phyloP scores from a whole-genome alignment of 1,140 invertebrate genomes.

The Ceratoteleas bidentatus region DNA sequence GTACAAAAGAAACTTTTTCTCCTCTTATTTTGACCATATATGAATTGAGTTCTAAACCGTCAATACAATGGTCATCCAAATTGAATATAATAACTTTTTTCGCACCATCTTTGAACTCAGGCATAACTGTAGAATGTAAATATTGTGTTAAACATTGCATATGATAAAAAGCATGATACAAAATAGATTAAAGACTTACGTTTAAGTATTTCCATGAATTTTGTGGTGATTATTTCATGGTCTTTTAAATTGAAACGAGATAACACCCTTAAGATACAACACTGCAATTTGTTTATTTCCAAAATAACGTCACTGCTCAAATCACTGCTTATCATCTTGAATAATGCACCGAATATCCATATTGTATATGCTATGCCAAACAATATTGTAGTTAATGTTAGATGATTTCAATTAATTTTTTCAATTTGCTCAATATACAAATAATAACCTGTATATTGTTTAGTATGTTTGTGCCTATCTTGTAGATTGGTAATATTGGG shows the following conservation, averaged over 20 bases:
- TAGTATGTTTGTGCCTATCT: not conserved
- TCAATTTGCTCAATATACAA: too few relatives aligned
- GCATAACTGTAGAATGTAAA: slow-evolving; percentile 21
- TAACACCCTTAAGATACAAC: slow-evolving; percentile 74
- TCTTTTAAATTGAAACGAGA: slow-evolving; percentile 67
- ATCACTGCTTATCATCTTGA: slow-evolving; percentile 67
- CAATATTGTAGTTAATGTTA: too few relatives aligned
- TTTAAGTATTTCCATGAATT: slow-evolving; percentile 72
- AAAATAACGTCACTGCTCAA: slow-evolving; percentile 63
- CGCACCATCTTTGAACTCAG: slow-evolving; percentile 59
- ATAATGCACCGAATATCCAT: slow-evolving; percentile 77
- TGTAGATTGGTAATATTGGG: not conserved
- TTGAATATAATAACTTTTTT: not conserved
- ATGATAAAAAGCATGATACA: not conserved
- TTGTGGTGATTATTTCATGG: slow-evolving; percentile 68
- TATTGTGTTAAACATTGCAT: not conserved
- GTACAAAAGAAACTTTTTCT: slow-evolving; percentile 8
- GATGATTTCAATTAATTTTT: too few relatives aligned
- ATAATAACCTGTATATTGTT: slow-evolving; percentile 20
- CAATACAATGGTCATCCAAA: slow-evolving; percentile 19
- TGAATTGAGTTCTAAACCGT: slow-evolving; percentile 69
- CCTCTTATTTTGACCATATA: slow-evolving; percentile 58
- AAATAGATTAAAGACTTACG: slow-evolving; percentile 53
- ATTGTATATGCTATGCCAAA: too few relatives aligned
- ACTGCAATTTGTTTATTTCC: slow-evolving; percentile 73